Evolutionary conservation across 2,113 vertebrate species (phyloP).

Genomic region (Pristiophorus japonicus): DNA sequence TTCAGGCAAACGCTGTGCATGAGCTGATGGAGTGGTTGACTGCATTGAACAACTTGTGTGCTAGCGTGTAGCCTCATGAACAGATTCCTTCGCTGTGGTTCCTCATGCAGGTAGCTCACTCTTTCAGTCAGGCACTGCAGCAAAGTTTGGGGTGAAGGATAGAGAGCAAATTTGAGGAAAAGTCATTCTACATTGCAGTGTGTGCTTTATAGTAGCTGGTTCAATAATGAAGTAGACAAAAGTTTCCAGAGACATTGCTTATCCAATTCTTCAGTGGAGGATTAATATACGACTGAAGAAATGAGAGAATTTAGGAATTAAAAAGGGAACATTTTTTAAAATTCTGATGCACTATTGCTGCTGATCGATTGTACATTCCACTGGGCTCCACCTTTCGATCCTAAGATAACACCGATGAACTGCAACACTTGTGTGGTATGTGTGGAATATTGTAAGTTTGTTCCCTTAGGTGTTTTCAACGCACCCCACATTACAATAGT

Average conservation of each 20-base stretch:
- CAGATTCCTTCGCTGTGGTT: background rate
- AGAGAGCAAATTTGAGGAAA: background rate
- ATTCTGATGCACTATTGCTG: background rate
- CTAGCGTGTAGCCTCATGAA: background rate
- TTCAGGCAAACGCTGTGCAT: background rate
- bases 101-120: too few relatives aligned
- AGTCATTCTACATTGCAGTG: background rate
- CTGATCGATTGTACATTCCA: too few relatives aligned
- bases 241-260: background rate
- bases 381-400: background rate
- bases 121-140: background rate
- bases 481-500: too few relatives aligned
- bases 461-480: too few relatives aligned
- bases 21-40: background rate
- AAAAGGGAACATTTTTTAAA: background rate
- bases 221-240: background rate
- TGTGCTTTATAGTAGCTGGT: background rate
- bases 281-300: background rate
- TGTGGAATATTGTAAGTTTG: too few relatives aligned
- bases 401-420: background rate
- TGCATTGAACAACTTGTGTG: background rate
- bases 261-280: background rate
- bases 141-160: background rate
- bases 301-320: background rate
- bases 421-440: background rate